These are phyloP conservation scores for Dryocosmus kuriphilus DNA, from an alignment of 2,888 invertebrate species.

Conservation along the genomic window DNA sequence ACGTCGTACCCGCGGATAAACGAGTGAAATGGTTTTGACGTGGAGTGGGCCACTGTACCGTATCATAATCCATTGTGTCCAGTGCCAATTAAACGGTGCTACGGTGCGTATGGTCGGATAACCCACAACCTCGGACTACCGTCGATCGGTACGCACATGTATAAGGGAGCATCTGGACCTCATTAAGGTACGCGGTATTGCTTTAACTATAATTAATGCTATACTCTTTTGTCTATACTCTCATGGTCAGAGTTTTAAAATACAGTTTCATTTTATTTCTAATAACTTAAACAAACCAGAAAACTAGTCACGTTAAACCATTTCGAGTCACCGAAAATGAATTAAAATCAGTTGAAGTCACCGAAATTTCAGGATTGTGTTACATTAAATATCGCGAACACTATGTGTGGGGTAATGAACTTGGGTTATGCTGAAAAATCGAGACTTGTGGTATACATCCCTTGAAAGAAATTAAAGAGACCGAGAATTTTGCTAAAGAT, in stretches of 20 bases:
- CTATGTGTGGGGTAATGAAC: too few relatives aligned
- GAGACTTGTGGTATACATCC: too few relatives aligned
- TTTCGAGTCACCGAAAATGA: too few relatives aligned
- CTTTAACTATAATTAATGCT: neutral
- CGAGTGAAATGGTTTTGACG: constrained; percentile 75
- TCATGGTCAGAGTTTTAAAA: neutral
- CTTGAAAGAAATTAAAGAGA: too few relatives aligned
- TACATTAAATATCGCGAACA: too few relatives aligned
- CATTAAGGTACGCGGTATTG: constrained; percentile 41
- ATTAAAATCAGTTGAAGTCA: too few relatives aligned
- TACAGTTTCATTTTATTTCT: too few relatives aligned
- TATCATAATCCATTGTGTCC: constrained; percentile 77
- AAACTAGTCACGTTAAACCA: too few relatives aligned
- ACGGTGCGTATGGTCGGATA: constrained; percentile 76
- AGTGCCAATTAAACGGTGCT: constrained; percentile 78
- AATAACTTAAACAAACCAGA: too few relatives aligned
- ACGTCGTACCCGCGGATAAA: constrained; percentile 64
- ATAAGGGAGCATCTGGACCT: constrained; percentile 77
- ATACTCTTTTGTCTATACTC: neutral
- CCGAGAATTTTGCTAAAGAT: too few relatives aligned
- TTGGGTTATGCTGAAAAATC: too few relatives aligned
- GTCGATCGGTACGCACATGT: constrained; percentile 54
- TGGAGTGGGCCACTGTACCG: constrained; percentile 68
- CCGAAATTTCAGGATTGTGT: too few relatives aligned
- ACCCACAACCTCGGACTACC: constrained; percentile 70